These are phyloP conservation scores for Ganaspis brasiliensis DNA, from an alignment of 2,888 invertebrate species.

Conservation along the genomic window DNA sequence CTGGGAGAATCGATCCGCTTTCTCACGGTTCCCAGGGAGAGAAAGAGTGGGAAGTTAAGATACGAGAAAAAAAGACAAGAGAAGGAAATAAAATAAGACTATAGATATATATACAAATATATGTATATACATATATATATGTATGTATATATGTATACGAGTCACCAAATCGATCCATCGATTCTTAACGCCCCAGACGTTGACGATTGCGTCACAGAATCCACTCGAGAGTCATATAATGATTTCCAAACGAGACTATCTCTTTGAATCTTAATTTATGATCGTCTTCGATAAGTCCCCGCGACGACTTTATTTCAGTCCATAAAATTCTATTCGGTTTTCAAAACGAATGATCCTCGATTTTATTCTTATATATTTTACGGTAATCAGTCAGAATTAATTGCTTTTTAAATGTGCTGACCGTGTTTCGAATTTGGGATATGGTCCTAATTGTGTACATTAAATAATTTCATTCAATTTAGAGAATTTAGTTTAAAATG, in stretches of 20 bases:
- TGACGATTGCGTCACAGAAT: constrained; percentile 34
- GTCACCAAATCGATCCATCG: constrained; percentile 64
- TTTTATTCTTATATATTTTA: not conserved
- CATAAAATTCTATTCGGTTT: constrained; percentile 39
- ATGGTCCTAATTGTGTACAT: too few species aligned
- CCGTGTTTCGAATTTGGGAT: too few species aligned
- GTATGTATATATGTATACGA: constrained; percentile 30
- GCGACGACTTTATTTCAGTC: constrained; percentile 39
- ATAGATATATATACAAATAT: too few species aligned
- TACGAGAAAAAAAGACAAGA: constrained; percentile 52
- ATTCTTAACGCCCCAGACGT: constrained; percentile 55
- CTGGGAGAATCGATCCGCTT: constrained; percentile 69
- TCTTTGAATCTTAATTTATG: constrained; percentile 44
- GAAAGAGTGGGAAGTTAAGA: constrained; percentile 40
- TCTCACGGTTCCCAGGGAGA: constrained; percentile 73
- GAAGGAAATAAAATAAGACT: constrained; percentile 17
- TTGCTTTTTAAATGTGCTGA: constrained; percentile 55
- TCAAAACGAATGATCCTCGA: constrained; percentile 23
- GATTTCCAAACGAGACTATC: constrained; percentile 40
- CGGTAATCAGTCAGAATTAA: constrained; percentile 54
- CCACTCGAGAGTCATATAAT: constrained; percentile 32
- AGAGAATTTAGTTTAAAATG: too few species aligned
- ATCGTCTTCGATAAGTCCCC: constrained; percentile 28
- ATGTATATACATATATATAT: too few species aligned
- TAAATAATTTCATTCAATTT: too few species aligned